Evolutionary conservation across 2,113 vertebrate genomes (phyloP), one percentile per base, ranked within the genome.

Genomic region (Condylura cristata): DNA sequence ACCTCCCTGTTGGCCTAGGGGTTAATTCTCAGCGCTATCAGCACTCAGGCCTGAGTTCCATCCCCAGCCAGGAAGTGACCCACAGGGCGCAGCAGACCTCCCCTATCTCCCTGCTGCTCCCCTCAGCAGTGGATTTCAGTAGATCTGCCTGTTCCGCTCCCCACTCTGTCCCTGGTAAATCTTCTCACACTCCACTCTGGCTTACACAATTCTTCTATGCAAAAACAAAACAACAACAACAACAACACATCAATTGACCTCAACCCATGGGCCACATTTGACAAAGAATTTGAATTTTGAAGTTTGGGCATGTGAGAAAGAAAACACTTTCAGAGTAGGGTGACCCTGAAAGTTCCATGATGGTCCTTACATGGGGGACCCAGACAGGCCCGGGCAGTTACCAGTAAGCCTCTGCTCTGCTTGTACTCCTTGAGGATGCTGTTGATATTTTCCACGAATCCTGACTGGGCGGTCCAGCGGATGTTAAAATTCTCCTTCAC

Each of bases 361-460:
- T 41, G 32, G 75, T 17, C 12, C 16, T 1, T 16, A 51, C 86
- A 46, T 61, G 0, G 30, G 48, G 60, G 22, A 2, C 51, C 34
- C 70, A 37, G 91, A 75, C 1, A 92, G 46, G 1, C 18, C 78
- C 0, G 6, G 4, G 8, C 4, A 68, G 96, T 96, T 98, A 99
- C 99, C 99, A 99, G 75, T 71, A 99, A 96, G 78, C 98, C 98
- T 83, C 99, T 97, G 79, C 86, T 98, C 88, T 98, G 96, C 92
- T 98, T 99, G 98, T 98, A 99, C 95, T 99, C 99, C 53, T 98
- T 98, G 91, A 99, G 89, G 10, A 99, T 94, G 34, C 32, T 92
- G 48, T 96, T 96, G 6, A 99, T 98, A 89, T 99, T 99, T 13
- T 99, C 99, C 96, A 99, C 97, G 32, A 99, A 97, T 20, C 99